phyloP scores from a whole-genome alignment of 2,797 vertebrate species.

The Mastacembelus armatus region DNA sequence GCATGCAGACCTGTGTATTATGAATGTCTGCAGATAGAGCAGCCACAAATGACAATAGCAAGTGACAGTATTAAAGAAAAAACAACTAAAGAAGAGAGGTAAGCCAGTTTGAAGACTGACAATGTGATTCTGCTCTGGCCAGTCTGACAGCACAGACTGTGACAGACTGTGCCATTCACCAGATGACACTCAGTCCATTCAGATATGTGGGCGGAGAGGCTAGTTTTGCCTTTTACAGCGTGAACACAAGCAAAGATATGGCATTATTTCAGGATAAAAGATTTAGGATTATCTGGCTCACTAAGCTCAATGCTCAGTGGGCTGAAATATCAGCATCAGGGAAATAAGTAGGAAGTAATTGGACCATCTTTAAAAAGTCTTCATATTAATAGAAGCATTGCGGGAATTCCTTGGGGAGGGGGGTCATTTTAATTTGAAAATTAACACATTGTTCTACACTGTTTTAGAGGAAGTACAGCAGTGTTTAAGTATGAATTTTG shows the following conservation, averaged over 20 bases:
- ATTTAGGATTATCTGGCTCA: constrained; percentile 13
- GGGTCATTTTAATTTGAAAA: constrained; percentile 3
- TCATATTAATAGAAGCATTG: constrained; percentile 38
- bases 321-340: constrained; percentile 15
- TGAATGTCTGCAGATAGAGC: constrained; percentile 2
- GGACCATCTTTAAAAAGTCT: constrained; percentile 45
- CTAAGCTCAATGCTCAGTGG: background rate
- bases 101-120: constrained; percentile 18
- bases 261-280: constrained; percentile 1
- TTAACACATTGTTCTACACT: too few relatives aligned
- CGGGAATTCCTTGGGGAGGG: constrained; percentile 16
- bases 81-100: background rate
- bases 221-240: background rate
- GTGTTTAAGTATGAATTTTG: background rate
- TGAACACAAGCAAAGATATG: constrained; percentile 13
- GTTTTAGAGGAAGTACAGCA: constrained; percentile 23
- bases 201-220: constrained; percentile 28
- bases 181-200: constrained; percentile 54
- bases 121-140: constrained; percentile 13
- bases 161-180: constrained; percentile 54
- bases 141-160: constrained; percentile 29
- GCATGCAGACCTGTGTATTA: constrained; percentile 25
- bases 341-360: constrained; percentile 46
- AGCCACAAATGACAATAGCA: constrained; percentile 39
- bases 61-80: constrained; percentile 5